phyloP scores from a whole-genome alignment of 2,797 vertebrate genomes.

The Lateolabrax maculatus region DNA sequence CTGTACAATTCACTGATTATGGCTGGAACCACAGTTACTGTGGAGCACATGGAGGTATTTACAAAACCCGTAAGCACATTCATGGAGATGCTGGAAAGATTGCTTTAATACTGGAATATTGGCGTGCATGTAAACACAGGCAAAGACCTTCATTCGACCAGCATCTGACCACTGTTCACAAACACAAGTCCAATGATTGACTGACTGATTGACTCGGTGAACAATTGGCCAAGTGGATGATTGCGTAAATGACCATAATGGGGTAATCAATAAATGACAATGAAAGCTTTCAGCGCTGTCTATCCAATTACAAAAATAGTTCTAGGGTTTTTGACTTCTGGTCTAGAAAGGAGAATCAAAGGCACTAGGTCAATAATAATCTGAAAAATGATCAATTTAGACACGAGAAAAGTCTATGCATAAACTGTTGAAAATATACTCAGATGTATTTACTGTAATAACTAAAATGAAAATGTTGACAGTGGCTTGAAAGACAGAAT shows the following conservation, averaged over 20 bases:
- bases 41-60: constrained; percentile 16
- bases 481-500: neutral
- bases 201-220: constrained; percentile 50
- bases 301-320: constrained; percentile 39
- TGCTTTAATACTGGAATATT: constrained; percentile 11
- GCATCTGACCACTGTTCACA: constrained; percentile 41
- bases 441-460: neutral
- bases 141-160: constrained; percentile 44
- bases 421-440: neutral
- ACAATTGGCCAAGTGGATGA: constrained; percentile 53
- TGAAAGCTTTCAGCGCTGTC: constrained; percentile 43
- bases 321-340: constrained; percentile 2
- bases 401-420: neutral
- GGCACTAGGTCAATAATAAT: constrained; percentile 2
- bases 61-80: neutral
- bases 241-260: constrained; percentile 62
- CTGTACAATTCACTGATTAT: constrained; percentile 4
- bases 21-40: constrained; percentile 13
- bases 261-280: constrained; percentile 61
- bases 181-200: constrained; percentile 51
- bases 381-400: neutral
- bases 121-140: constrained; percentile 55
- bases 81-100: constrained; percentile 13
- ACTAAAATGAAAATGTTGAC: neutral
- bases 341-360: constrained; percentile 13